These are phyloP conservation scores for Clupea harengus DNA, from an alignment of 2,113 vertebrate genomes.

Conservation along the genomic window DNA sequence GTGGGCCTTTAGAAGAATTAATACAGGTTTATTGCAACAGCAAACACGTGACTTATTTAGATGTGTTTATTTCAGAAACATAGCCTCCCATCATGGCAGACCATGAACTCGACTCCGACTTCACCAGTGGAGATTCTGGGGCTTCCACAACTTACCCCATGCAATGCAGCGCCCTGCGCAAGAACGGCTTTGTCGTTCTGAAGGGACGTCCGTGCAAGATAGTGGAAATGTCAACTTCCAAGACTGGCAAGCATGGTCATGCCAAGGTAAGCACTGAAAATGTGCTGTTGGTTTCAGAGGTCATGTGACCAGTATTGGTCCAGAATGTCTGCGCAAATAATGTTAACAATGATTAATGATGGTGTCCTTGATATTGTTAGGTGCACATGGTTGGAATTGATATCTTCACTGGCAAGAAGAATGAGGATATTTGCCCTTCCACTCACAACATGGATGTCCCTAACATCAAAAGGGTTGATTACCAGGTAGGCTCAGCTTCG, in stretches of 20 bases:
- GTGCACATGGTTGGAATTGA: constrained; percentile 90
- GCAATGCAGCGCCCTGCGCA: constrained; percentile 90
- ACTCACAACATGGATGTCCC: constrained; percentile 97
- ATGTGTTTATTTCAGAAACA: constrained; percentile 15
- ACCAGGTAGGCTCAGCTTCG: constrained; percentile 72
- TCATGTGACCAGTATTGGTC: background rate
- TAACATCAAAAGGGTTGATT: constrained; percentile 84
- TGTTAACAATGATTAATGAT: background rate
- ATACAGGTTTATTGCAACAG: background rate
- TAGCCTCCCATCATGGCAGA: constrained; percentile 74
- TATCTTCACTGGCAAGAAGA: constrained; percentile 89
- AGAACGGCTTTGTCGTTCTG: constrained; percentile 87
- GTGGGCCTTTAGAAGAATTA: background rate
- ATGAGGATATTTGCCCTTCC: constrained; percentile 92
- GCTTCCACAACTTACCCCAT: constrained; percentile 83
- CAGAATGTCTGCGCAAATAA: background rate
- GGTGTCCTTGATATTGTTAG: constrained; percentile 55
- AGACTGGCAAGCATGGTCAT: constrained; percentile 93
- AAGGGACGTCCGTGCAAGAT: constrained; percentile 90
- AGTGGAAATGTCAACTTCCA: constrained; percentile 91
- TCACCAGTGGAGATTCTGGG: constrained; percentile 76
- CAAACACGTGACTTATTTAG: background rate
- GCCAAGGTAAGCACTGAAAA: constrained; percentile 78
- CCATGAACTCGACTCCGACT: constrained; percentile 80
- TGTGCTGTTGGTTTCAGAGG: background rate